Evolutionary conservation across 2,888 invertebrate species (phyloP).

Genomic region (Melanostoma mellinum): DNA sequence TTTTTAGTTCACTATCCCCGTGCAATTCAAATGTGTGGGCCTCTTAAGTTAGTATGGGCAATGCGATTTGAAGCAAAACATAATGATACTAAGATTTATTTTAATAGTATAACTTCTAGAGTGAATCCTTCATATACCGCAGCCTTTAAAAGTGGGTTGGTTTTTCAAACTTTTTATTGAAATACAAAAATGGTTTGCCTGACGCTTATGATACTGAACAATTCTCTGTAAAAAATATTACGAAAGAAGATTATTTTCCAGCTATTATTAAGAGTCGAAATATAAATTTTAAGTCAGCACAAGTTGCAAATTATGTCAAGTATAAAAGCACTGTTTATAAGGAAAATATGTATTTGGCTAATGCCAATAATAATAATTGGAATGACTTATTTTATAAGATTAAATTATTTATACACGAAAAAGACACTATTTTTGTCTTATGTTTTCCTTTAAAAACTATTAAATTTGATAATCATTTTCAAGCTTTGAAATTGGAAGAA

Average conservation of each 20-base stretch:
- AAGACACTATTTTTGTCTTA: constrained; percentile 55
- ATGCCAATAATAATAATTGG: constrained; percentile 36
- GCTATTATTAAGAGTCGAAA: no score
- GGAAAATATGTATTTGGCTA: constrained; percentile 24
- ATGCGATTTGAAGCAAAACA: no score
- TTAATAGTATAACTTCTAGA: background rate
- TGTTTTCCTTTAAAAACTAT: constrained; percentile 57
- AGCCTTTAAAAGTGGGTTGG: background rate
- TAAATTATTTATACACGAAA: constrained; percentile 55
- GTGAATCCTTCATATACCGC: no score
- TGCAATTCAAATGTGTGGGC: no score
- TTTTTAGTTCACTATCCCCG: no score
- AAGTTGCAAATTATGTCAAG: no score
- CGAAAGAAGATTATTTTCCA: no score
- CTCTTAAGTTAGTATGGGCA: no score
- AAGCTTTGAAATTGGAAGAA: constrained; percentile 62
- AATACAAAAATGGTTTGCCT: constrained; percentile 12
- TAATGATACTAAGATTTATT: no score
- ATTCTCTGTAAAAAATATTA: constrained; percentile 55
- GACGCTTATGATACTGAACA: constrained; percentile 52
- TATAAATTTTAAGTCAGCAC: no score
- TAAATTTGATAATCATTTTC: constrained; percentile 63
- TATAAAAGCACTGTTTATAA: no score
- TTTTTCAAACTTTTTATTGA: background rate
- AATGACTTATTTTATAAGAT: constrained; percentile 62